Evolutionary conservation across 2,113 vertebrate genomes (phyloP).

Genomic region (Hyperopisus bebe): DNA sequence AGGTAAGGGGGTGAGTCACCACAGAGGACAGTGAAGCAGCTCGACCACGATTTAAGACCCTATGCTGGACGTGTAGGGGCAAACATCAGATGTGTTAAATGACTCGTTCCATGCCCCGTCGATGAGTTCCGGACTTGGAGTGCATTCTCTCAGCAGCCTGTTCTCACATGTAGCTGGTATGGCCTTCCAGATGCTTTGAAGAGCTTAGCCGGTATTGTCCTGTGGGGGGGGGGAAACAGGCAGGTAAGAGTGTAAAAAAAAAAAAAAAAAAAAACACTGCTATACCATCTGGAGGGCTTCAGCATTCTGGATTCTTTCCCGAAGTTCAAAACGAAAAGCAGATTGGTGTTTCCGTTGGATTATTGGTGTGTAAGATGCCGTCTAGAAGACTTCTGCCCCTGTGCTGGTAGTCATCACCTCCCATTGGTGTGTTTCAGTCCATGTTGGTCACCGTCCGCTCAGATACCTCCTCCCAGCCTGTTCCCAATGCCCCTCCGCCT

Average conservation of each 20-base stretch:
- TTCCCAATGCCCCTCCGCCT: not conserved
- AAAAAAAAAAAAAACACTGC: not conserved
- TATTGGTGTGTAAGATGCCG: not conserved
- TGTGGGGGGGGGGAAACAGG: not conserved
- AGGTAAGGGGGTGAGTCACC: not conserved
- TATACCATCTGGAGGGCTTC: not conserved
- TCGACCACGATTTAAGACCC: too few species aligned
- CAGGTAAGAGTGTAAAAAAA: not conserved
- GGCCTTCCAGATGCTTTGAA: not conserved
- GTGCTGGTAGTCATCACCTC: not conserved
- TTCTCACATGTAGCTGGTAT: not conserved
- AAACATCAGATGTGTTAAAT: not conserved
- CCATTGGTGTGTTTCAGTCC: not conserved
- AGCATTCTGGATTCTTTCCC: not conserved
- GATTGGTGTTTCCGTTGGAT: not conserved
- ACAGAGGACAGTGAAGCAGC: not conserved
- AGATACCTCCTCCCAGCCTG: not conserved
- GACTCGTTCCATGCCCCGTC: not conserved
- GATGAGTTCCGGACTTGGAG: not conserved
- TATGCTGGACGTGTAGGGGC: not conserved
- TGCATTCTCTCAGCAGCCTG: not conserved
- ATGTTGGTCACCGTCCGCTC: not conserved
- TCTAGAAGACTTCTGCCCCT: not conserved
- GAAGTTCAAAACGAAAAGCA: not conserved
- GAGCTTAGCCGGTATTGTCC: not conserved